Percentiles rank a stretch among this genome's conserved stretches.
Evolutionary conservation across 2,113 vertebrate genomes (phyloP).

Genomic region (Orientallactaga bullata): DNA sequence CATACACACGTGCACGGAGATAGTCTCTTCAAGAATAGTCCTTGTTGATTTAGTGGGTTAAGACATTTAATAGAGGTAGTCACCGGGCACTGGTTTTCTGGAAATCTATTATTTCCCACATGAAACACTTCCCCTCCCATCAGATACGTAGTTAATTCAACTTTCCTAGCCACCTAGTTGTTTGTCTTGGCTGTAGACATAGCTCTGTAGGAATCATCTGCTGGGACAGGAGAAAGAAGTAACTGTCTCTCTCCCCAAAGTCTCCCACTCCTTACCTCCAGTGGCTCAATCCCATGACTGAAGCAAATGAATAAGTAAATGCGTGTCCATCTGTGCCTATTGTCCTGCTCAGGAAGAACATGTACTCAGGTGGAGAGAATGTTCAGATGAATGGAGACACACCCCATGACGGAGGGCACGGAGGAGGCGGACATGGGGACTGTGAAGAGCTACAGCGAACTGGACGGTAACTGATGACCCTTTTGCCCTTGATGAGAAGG

Average conservation of each 20-base stretch:
- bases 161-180: not conserved
- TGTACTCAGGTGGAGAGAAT: conserved; percentile 95
- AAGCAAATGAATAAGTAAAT: not conserved
- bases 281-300: not conserved
- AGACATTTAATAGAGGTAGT: not conserved
- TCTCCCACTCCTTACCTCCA: not conserved
- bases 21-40: not conserved
- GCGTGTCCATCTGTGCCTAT: not conserved
- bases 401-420: conserved; percentile 91
- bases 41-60: not conserved
- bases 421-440: conserved; percentile 92
- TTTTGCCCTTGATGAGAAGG: conserved; percentile 9
- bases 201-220: not conserved
- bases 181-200: not conserved
- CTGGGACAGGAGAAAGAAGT: not conserved
- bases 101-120: not conserved
- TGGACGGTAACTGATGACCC: conserved; percentile 89
- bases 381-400: conserved; percentile 97
- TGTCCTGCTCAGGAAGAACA: conserved; percentile 92
- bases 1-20: not conserved
- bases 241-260: not conserved
- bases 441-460: conserved; percentile 95
- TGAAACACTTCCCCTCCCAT: not conserved
- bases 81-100: conserved; percentile 16
- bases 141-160: not conserved